Base-by-base conservation (phyloP, 2,797 vertebrate genomes). In the Bradypodion pumilum region DNA sequence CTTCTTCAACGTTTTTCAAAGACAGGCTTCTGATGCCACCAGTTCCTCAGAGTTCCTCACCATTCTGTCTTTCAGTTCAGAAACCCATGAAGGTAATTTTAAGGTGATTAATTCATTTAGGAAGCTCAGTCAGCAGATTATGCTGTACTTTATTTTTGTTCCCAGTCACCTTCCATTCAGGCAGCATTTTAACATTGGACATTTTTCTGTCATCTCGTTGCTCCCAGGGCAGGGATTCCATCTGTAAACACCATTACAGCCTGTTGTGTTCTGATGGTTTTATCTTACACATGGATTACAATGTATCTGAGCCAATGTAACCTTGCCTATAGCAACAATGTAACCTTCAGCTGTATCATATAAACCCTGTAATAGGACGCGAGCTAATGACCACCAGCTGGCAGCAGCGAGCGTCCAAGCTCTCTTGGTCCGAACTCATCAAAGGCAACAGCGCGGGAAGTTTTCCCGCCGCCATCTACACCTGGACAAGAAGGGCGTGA, bases 81-180 rank as follows among this genome's bases (percentile, higher is more conserved):
- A 85, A 89, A 37, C 74, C 83, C 85, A 72, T 88, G 62, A 76
- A 65, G 44, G 25, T 87, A 90, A 91, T 89, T 89, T 85, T 78
- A 92, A 86, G 87, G 82, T 86, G 90, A 91, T 93, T 90, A 92
- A 92, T 91, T 93, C 87, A 59, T 84, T 87, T 88, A 68, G 88
- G 82, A 88, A 83, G 89, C 82, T 60, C 74, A 59, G 87, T 83
- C 87, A 85, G 49, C 78, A 69, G 81, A 80, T 85, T 80, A 86
- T 82, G 74, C 40, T 81, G 79, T 86, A 89, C 89, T 86, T 86
- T 80, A 62, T 56, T 89, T n/a, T 83, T 74, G 78, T 84, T 75
- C n/a, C 81, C 82, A 49, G 49, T 76, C 81, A 87, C 86, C 83
- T 83, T 86, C 79, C 80, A 68, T 52, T 83, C 65, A 46, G 25